Evolutionary conservation across 1,140 invertebrate species (phyloP).

Genomic region (Neotoxoptera formosana): DNA sequence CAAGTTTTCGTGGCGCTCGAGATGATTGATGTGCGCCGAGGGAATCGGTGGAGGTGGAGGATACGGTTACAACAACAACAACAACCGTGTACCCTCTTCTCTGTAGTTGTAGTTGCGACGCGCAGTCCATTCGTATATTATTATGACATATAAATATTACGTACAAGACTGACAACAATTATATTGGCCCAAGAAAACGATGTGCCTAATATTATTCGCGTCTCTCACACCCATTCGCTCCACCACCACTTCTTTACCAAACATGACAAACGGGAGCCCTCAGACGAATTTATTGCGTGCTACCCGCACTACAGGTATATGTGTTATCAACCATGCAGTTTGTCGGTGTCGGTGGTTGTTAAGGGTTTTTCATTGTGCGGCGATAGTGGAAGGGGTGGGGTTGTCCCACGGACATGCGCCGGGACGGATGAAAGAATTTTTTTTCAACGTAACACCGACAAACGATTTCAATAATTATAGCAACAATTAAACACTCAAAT

Average conservation of each 20-base stretch:
- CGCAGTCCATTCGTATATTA: neutral
- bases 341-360: neutral
- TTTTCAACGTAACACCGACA: too few relatives aligned
- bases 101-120: neutral
- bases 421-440: too few relatives aligned
- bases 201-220: neutral
- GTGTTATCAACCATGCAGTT: neutral
- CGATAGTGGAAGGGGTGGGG: too few relatives aligned
- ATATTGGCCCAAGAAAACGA: neutral
- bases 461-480: too few relatives aligned
- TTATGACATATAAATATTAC: neutral
- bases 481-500: too few relatives aligned
- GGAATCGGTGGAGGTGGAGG: neutral
- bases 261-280: neutral
- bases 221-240: too few relatives aligned
- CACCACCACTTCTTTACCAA: too few relatives aligned
- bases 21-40: neutral
- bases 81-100: neutral
- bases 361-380: too few relatives aligned
- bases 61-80: neutral
- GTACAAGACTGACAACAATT: neutral
- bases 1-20: neutral
- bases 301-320: neutral
- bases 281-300: neutral
- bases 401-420: too few relatives aligned